Base-by-base conservation (phyloP, 64 coral and sea anemone genomes). In the Porites lutea region DNA sequence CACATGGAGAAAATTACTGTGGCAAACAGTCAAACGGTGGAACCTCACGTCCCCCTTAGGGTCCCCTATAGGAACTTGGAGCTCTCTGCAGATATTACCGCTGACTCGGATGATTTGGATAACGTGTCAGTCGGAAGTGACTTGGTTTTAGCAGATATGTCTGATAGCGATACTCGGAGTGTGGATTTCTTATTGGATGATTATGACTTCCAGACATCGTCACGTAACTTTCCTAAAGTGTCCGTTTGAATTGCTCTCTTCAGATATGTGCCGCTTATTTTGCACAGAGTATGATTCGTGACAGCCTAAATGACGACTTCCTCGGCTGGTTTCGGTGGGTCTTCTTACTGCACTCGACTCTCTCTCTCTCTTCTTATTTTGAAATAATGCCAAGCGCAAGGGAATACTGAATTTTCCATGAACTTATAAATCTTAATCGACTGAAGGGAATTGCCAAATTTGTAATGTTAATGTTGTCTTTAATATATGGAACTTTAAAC, bases 121-220 rank as follows among this genome's bases (percentile, higher is more conserved):
- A 64, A 59, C 16, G 54, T 2, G 44, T 67, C 81, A 67, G 27
- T 69, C 18, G 81, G 81, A 52, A 67, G 81, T 22, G 81, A 84
- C 10, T 51, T 84, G 81, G 81, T 84, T 47, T 68, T 84, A 16
- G 81, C 81, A 6, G 81, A 84, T 19, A 52, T 84, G 81, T 84
- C 81, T 64, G 81, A 84, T 69, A 84, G 81, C 18, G 79, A 82
- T 60, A 82, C 79, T 6, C 59, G 79, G 10, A 82, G 79, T 11
- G 79, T 82, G 13, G 81, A 84, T 65, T 69, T 84, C 18, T 68
- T 84, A 84, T 16, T 84, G 37, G 81, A 84, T 8, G 81, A 84
- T 18, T 68, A 50, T 18, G 61, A 48, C 59, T 67, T 6, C 55
- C 55, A 45, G 59, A 65, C 9, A 12, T 22, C 45, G 16, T 69